Evolutionary conservation across 37 sponge, comb jelly and placozoan species (phyloP).

Genomic region (Corticium candelabrum): DNA sequence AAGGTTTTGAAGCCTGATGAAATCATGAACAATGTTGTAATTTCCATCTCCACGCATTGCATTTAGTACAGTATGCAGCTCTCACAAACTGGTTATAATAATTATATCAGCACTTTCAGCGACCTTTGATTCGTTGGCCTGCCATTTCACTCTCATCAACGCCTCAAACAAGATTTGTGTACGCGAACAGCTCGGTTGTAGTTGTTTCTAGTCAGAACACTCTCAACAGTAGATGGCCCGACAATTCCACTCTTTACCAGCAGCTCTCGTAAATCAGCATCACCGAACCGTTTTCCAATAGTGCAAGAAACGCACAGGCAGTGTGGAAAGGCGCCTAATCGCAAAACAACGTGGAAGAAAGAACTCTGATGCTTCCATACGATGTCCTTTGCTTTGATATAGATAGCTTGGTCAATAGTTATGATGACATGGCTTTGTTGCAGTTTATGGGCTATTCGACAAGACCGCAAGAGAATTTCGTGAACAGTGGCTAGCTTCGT

Average conservation of each 20-base stretch:
- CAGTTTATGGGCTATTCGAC: neutral
- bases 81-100: too few species aligned
- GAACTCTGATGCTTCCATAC: neutral
- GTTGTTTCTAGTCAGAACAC: neutral
- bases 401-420: neutral
- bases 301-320: neutral
- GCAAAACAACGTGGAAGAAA: neutral
- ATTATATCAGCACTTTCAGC: too few species aligned
- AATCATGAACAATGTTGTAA: too few species aligned
- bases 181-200: neutral
- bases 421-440: neutral
- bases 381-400: neutral
- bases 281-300: neutral
- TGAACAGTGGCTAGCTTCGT: neutral
- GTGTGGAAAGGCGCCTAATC: neutral
- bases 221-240: neutral
- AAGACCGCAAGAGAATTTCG: neutral
- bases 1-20: too few species aligned
- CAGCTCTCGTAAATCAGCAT: neutral
- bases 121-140: neutral
- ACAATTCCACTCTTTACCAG: neutral
- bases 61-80: too few species aligned
- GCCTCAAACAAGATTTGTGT: neutral
- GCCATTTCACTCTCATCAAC: neutral
- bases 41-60: too few species aligned